Evolutionary conservation across 1,140 invertebrate genomes (phyloP).

Genomic region (Heterodera carotae): DNA sequence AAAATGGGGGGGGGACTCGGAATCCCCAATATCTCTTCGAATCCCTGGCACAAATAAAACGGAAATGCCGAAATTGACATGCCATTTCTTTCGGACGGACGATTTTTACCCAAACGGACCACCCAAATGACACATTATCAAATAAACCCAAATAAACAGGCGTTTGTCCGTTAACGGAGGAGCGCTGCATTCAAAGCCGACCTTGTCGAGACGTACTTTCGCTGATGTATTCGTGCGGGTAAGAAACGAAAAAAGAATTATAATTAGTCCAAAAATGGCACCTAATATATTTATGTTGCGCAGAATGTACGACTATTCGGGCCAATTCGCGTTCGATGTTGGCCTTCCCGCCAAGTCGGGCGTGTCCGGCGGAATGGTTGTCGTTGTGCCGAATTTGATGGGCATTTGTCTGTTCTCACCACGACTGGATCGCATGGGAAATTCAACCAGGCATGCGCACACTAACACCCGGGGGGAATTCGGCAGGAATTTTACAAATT

Average conservation of each 20-base stretch:
- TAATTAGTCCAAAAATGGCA: no score
- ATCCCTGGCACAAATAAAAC: no score
- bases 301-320: conserved; percentile 91
- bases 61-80: no score
- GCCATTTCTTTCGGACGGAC: not conserved
- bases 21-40: no score
- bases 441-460: conserved; percentile 78
- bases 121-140: no score
- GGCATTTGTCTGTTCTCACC: conserved; percentile 93
- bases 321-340: conserved; percentile 96
- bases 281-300: no score
- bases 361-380: conserved; percentile 85
- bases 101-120: not conserved
- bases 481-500: not conserved
- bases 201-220: conserved; percentile 70
- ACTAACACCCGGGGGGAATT: conserved; percentile 49
- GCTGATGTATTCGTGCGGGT: conserved; percentile 89
- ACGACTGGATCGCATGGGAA: conserved; percentile 82
- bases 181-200: conserved; percentile 74
- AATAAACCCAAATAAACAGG: no score
- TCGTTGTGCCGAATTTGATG: conserved; percentile 96
- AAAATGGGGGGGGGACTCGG: not conserved
- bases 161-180: conserved; percentile 91
- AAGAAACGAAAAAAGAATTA: not conserved
- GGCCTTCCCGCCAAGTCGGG: conserved; percentile 95